Conservation (phyloP, 2,113 vertebrate species). For the Melanerpes formicivorus region DNA sequence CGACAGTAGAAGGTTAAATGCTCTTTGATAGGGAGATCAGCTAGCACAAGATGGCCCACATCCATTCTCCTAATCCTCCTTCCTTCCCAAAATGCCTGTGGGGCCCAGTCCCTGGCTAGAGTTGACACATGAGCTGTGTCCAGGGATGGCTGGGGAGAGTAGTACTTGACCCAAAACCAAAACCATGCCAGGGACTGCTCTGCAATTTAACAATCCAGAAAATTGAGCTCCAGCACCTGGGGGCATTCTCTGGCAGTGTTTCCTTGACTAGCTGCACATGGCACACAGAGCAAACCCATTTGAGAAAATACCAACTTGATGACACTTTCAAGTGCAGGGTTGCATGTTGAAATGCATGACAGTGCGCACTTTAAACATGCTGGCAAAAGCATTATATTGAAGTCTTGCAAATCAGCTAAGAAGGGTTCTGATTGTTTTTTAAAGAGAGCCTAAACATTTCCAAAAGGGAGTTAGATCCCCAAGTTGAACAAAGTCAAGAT, state of each 20-base stretch:
- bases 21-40: not conserved
- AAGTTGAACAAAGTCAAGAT: slow-evolving; percentile 18
- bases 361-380: not conserved
- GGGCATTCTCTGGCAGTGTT: not conserved
- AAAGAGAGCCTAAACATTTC: not conserved
- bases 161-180: slow-evolving; percentile 35
- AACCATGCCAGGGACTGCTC: not conserved
- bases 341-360: not conserved
- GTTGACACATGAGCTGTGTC: not conserved
- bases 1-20: not conserved
- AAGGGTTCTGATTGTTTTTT: accelerated
- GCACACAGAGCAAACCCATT: not conserved
- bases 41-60: slow-evolving; percentile 3
- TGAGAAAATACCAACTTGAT: not conserved
- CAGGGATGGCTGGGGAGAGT: slow-evolving; percentile 21
- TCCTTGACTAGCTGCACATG: not conserved
- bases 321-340: not conserved
- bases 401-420: not conserved
- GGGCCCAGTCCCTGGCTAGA: not conserved
- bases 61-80: slow-evolving; percentile 18
- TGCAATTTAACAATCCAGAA: slow-evolving; percentile 26
- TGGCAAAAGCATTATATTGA: not conserved
- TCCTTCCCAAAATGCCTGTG: not conserved
- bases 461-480: not conserved
- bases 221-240: slow-evolving; percentile 50